Base-by-base conservation (phyloP, 53 echinoderm and acorn worm genomes). In the Holothuria scabra region DNA sequence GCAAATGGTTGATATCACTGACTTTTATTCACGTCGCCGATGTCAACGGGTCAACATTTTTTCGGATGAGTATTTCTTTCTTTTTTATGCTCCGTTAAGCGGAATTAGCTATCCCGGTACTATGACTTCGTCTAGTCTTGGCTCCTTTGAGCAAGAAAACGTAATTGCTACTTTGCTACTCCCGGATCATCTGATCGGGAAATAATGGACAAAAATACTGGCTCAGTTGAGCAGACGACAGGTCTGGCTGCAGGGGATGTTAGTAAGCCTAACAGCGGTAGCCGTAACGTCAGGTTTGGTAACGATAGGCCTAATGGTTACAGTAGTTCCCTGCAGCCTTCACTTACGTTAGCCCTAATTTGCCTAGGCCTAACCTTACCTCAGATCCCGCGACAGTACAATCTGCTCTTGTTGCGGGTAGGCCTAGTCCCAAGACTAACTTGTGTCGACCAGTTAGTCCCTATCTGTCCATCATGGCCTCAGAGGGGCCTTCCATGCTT, bases 201-300 rank as follows among this genome's bases (percentile, higher is more conserved):
- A 41, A 68, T 26, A 16, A 8, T 13, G 25, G 69, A 68, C 33
- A 68, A 13, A 68, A 68, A 68, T 34, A 37, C 69, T 68, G 69
- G 30, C 69, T 68, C 69, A 34, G 69, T 68, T 68, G 69, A 68
- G 69, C 69, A 68, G 69, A 68, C 68, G 37, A 12, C 29, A 68
- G 7, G 68, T 1, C 35, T n/a, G n/a, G n/a, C n/a, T n/a, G n/a
- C n/a, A n/a, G n/a, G n/a, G n/a, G n/a, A n/a, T n/a, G n/a, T n/a
- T 34, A 1, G 25, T 62, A 24, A 21, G 23, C 23, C 23, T 28
- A 62, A 28, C 23, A 22, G 8, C n/a, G n/a, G n/a, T 28, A 62
- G 62, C 10, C 28, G 23, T 62, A 62, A 44, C 44, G 62, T 28
- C 9, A 62, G 28, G 23, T 22, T 21, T 1, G 10, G 28, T 62